Evolutionary conservation across 2,797 vertebrate genomes (phyloP).

Genomic region (Eulemur mongoz): DNA sequence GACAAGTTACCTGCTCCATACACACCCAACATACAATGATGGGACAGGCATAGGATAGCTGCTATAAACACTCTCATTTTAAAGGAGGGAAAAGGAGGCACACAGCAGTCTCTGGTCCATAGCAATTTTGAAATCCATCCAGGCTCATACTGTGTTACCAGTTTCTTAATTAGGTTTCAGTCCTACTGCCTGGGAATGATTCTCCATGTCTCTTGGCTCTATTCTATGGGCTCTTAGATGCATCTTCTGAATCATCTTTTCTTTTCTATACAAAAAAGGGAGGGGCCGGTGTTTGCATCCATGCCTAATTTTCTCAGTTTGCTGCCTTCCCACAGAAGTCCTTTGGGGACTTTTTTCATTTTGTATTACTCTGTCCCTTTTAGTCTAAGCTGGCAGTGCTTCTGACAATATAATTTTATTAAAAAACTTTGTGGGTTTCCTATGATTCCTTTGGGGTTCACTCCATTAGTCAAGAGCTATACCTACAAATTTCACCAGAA

Average conservation of each 20-base stretch:
- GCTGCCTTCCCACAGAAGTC: neutral
- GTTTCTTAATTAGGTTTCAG: neutral
- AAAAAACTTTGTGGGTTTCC: neutral
- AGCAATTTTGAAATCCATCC: neutral
- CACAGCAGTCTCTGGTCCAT: neutral
- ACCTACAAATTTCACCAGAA: neutral
- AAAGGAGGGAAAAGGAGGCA: neutral
- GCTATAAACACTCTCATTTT: neutral
- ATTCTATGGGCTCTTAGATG: neutral
- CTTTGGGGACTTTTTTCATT: neutral
- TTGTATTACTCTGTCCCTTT: neutral
- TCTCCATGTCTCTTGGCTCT: neutral
- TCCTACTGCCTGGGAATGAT: neutral
- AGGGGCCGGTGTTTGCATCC: neutral
- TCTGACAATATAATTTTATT: neutral
- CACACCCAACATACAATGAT: neutral
- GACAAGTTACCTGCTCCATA: neutral
- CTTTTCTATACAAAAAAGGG: neutral
- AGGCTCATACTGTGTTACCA: neutral
- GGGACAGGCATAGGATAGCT: neutral
- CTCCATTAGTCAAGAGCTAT: neutral
- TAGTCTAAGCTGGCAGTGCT: neutral
- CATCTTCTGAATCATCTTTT: neutral
- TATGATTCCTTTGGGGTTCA: neutral
- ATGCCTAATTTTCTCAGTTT: neutral